phyloP scores from a whole-genome alignment of 2,888 invertebrate genomes.

The Eilema depressum region DNA sequence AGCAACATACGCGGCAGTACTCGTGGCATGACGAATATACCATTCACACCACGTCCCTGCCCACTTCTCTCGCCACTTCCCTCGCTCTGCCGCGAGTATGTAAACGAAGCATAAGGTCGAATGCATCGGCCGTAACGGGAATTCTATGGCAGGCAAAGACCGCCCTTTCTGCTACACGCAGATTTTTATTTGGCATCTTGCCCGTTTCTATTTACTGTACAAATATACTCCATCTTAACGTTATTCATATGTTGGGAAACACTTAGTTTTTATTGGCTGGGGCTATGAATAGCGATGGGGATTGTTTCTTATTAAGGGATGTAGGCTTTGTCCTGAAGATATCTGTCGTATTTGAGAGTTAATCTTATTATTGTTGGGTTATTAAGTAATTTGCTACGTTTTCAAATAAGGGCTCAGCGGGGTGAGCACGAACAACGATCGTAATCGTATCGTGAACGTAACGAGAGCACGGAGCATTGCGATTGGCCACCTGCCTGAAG shows the following conservation, averaged over 20 bases:
- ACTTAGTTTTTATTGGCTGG: constrained; percentile 48
- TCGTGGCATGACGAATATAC: no score
- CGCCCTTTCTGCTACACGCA: constrained; percentile 27
- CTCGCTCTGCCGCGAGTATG: no score
- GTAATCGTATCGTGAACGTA: no score
- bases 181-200: constrained; percentile 49
- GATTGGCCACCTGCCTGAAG: no score
- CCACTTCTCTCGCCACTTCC: no score
- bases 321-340: constrained; percentile 15
- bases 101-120: no score
- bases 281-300: constrained; percentile 41
- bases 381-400: neutral
- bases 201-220: constrained; percentile 34
- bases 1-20: no score
- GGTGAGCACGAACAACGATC: no score
- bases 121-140: constrained; percentile 25
- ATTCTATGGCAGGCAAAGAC: neutral
- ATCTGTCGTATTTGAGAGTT: neutral
- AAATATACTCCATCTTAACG: constrained; percentile 38
- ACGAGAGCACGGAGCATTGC: no score
- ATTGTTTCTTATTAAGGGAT: constrained; percentile 33
- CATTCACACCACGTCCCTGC: no score
- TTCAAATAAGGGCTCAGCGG: neutral
- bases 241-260: constrained; percentile 47
- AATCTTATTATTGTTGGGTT: neutral